Evolutionary conservation across 2,113 vertebrate genomes (phyloP).

Genomic region (Chamaea fasciata): DNA sequence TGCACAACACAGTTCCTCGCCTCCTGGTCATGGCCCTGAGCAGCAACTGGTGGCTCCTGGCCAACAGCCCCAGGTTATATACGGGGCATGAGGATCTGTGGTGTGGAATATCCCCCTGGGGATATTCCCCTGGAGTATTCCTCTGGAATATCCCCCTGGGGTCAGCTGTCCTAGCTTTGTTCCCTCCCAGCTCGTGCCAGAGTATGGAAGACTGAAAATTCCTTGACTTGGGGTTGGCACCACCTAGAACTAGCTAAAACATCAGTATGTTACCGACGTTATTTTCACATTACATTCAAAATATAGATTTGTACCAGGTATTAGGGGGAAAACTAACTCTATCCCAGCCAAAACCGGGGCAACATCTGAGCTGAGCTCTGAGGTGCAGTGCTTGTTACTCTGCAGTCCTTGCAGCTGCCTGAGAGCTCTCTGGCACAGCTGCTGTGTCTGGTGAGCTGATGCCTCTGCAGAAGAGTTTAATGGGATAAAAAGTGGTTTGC

Average conservation of each 20-base stretch:
- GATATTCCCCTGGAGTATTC: too few relatives aligned
- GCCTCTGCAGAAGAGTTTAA: background rate
- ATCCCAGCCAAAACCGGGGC: background rate
- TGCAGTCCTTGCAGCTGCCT: background rate
- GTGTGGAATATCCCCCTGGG: background rate
- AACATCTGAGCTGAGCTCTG: background rate
- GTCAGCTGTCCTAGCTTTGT: background rate
- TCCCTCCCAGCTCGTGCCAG: background rate
- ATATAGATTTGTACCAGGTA: too few relatives aligned
- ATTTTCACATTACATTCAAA: background rate
- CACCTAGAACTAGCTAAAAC: background rate
- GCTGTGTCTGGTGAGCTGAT: background rate
- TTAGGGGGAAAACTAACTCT: background rate
- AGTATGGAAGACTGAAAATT: background rate
- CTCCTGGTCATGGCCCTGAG: background rate
- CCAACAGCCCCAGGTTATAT: background rate
- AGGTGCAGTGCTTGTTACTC: background rate
- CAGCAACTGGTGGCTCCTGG: background rate
- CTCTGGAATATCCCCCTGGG: background rate
- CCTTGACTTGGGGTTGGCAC: background rate
- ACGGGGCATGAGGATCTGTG: background rate
- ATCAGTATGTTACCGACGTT: background rate
- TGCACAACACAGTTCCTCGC: background rate
- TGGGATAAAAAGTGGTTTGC: background rate
- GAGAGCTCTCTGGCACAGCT: background rate